Evolutionary conservation across 2,888 invertebrate genomes (phyloP).

Genomic region (Scaptomyza tumidula): DNA sequence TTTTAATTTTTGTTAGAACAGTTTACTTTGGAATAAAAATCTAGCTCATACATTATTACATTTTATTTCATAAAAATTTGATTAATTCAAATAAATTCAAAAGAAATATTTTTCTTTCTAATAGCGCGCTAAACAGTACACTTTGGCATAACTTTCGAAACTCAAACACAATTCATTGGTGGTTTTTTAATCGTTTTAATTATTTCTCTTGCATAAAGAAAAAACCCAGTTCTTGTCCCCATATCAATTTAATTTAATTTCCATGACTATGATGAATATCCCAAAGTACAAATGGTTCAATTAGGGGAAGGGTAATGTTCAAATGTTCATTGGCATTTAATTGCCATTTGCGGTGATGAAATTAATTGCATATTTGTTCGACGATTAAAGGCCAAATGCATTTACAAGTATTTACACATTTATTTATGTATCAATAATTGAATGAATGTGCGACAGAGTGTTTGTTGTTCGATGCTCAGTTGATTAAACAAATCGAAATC

Average conservation of each 20-base stretch:
- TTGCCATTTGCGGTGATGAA: background rate
- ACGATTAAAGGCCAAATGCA: background rate
- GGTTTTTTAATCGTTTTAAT: no score
- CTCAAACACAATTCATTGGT: no score
- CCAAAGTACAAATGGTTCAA: no score
- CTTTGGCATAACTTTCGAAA: no score
- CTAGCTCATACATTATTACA: no score
- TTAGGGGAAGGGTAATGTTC: background rate
- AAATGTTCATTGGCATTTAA: background rate
- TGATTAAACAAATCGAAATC: slow-evolving; percentile 33
- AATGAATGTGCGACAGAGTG: background rate
- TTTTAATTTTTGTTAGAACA: no score
- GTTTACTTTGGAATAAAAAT: no score
- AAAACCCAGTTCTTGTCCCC: background rate
- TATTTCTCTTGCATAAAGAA: background rate
- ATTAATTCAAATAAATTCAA: no score
- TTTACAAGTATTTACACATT: background rate
- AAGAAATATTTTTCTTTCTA: no score
- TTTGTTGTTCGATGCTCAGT: slow-evolving; percentile 7
- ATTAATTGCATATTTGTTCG: background rate
- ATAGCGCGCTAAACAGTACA: no score
- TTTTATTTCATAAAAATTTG: no score
- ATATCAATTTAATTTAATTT: background rate
- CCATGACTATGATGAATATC: background rate
- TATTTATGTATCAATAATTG: slow-evolving; percentile 3